A percentile compares a stretch with the other conserved stretches of the same genome.
Conservation (phyloP, 2,113 vertebrate species). For the Ciconia boyciana region DNA sequence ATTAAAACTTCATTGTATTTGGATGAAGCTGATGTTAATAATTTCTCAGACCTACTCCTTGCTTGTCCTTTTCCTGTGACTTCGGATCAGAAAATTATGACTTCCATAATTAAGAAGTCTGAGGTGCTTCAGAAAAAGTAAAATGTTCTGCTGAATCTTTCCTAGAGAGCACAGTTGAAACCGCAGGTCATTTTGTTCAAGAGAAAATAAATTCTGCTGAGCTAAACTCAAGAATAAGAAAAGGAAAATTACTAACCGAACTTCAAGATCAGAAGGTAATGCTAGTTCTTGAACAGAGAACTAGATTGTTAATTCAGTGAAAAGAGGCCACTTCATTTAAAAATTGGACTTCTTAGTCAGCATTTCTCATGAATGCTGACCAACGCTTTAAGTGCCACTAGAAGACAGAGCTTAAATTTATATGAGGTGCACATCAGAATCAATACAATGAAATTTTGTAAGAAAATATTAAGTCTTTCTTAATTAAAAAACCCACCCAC, state of each 20-base stretch:
- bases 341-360: background rate
- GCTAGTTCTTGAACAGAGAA: background rate
- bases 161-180: background rate
- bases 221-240: background rate
- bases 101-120: slow-evolving; percentile 11
- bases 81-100: background rate
- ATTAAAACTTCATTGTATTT: background rate
- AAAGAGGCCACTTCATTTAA: background rate
- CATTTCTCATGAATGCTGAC: background rate
- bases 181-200: background rate
- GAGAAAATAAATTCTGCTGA: background rate
- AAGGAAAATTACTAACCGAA: background rate
- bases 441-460: background rate
- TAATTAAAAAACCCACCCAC: background rate
- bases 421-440: background rate
- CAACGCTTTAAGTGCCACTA: background rate
- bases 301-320: background rate
- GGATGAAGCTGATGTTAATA: background rate
- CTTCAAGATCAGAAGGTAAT: background rate
- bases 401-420: background rate
- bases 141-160: background rate
- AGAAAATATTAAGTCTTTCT: background rate
- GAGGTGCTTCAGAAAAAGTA: background rate
- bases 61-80: background rate
- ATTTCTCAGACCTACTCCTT: background rate